Conservation (phyloP, 2,888 invertebrate species). For the Orgyia antiqua region DNA sequence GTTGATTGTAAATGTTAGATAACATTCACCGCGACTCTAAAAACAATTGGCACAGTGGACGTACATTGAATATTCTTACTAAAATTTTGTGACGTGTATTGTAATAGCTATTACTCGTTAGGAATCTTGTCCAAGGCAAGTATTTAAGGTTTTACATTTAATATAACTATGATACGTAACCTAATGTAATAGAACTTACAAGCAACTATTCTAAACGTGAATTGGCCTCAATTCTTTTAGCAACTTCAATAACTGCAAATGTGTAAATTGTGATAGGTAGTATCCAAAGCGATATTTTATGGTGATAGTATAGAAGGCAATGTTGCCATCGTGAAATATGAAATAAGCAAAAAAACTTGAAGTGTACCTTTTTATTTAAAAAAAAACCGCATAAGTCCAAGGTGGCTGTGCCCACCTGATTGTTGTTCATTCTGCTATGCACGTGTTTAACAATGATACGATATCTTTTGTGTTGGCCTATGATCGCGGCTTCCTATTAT, state of each 20-base stretch:
- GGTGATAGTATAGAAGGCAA: too few species aligned
- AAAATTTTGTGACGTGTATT: slow-evolving; percentile 2
- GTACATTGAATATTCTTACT: slow-evolving; percentile 5
- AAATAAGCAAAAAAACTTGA: slow-evolving; percentile 23
- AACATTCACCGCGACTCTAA: neutral
- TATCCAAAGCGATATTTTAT: too few species aligned
- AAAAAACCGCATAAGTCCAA: too few species aligned
- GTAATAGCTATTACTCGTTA: slow-evolving; percentile 2
- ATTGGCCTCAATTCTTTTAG: too few species aligned
- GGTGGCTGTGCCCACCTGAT: slow-evolving; percentile 51
- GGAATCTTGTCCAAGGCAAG: slow-evolving; percentile 1
- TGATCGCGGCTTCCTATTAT: slow-evolving; percentile 47
- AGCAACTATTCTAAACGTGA: too few species aligned
- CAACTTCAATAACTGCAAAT: too few species aligned
- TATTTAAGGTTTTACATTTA: neutral
- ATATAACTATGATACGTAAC: slow-evolving; percentile 1
- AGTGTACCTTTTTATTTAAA: slow-evolving; percentile 22
- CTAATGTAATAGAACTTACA: slow-evolving; percentile 1
- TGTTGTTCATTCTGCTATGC: slow-evolving; percentile 53
- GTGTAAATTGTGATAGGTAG: too few species aligned
- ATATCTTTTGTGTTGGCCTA: slow-evolving; percentile 53
- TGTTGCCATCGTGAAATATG: too few species aligned
- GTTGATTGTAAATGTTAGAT: neutral
- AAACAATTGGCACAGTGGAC: slow-evolving; percentile 1
- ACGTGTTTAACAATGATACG: slow-evolving; percentile 64